Percentiles rank a stretch among this genome's conserved stretches.
These are phyloP conservation scores for Melinopterus prodromus DNA, from an alignment of 2,888 invertebrate species.

Conservation along the genomic window DNA sequence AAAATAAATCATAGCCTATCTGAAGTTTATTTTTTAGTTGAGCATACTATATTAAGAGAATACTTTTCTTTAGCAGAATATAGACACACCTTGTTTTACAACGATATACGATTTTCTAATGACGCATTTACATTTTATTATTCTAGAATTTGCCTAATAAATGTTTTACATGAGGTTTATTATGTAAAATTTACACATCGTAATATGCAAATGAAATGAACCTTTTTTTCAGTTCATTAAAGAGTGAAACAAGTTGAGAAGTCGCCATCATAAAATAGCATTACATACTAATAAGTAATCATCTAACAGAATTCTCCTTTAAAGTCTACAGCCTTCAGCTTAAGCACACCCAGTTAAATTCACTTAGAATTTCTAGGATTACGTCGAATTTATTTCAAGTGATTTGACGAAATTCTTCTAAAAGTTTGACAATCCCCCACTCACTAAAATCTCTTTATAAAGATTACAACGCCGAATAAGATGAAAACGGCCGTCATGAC, in stretches of 20 bases:
- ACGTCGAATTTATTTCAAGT: no score
- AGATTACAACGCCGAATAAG: not conserved
- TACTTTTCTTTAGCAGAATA: no score
- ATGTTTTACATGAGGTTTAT: not conserved
- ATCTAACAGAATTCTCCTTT: no score
- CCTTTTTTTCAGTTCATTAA: not conserved
- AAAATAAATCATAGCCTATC: no score
- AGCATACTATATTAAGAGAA: no score
- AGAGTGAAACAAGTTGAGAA: not conserved
- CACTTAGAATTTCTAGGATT: no score
- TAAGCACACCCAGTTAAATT: no score
- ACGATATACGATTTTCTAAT: not conserved
- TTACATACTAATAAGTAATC: not conserved
- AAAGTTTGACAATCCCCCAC: not conserved
- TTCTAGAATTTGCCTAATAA: not conserved
- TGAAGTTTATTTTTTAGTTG: no score
- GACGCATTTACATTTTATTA: not conserved
- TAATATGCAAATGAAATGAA: not conserved
- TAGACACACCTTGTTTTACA: no score
- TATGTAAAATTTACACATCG: not conserved
- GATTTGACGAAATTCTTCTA: not conserved
- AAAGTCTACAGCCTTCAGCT: no score
- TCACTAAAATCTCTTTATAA: not conserved
- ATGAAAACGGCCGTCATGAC: constrained; percentile 42
- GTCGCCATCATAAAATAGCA: not conserved